phyloP scores from a whole-genome alignment of 2,888 invertebrate genomes.

The Coecobrya sp. region DNA sequence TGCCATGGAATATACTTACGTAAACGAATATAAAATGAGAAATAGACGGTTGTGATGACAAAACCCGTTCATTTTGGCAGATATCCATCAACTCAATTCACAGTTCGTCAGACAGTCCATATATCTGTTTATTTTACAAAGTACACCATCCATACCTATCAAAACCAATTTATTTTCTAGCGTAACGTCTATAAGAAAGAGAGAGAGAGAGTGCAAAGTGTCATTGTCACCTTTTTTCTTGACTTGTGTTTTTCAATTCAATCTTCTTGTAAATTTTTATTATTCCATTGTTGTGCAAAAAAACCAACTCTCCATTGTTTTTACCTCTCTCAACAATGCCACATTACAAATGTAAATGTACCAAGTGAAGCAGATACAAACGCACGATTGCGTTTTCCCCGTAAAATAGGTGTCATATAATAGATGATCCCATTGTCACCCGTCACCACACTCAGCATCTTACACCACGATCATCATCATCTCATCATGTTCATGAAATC shows the following conservation, averaged over 20 bases:
- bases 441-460: not conserved
- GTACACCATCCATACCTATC: not conserved
- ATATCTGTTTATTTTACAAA: slow-evolving; percentile 21
- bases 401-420: slow-evolving; percentile 57
- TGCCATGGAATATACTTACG: slow-evolving; percentile 30
- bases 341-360: slow-evolving; percentile 15
- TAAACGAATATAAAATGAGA: not conserved
- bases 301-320: not conserved
- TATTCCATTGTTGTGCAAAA: slow-evolving; percentile 5
- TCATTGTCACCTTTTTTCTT: slow-evolving; percentile 56
- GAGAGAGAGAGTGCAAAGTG: slow-evolving; percentile 12
- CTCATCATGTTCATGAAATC: slow-evolving; percentile 15
- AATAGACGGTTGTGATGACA: slow-evolving; percentile 38
- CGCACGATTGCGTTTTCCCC: slow-evolving; percentile 63
- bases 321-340: not conserved
- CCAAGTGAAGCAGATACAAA: slow-evolving; percentile 60
- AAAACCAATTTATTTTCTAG: slow-evolving; percentile 1
- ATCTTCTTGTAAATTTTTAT: slow-evolving; percentile 35
- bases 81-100: slow-evolving; percentile 43
- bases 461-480: not conserved
- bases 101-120: slow-evolving; percentile 1
- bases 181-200: too few species aligned
- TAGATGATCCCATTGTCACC: slow-evolving; percentile 73
- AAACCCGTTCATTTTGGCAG: slow-evolving; percentile 62
- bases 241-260: too few species aligned